Evolutionary conservation across 2,888 invertebrate genomes (phyloP).

Genomic region (Augiades crinisus): DNA sequence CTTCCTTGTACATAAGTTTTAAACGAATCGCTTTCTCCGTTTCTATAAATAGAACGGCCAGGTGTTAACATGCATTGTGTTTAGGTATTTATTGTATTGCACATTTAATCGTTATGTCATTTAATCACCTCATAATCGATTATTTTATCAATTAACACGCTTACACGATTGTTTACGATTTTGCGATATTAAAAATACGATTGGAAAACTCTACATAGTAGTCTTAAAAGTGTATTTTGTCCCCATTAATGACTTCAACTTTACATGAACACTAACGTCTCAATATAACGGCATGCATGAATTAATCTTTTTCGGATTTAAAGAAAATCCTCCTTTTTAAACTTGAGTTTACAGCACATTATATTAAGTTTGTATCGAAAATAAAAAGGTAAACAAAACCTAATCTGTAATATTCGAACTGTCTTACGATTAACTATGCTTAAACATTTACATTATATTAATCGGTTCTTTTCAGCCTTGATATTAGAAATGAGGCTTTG

Average conservation of each 20-base stretch:
- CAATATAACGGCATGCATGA: too few species aligned
- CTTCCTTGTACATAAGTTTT: slow-evolving; percentile 28
- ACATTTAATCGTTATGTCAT: slow-evolving; percentile 46
- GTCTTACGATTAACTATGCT: neutral
- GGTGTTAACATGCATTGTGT: slow-evolving; percentile 43
- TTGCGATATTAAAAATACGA: too few species aligned
- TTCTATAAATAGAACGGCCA: slow-evolving; percentile 51
- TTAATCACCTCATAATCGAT: neutral
- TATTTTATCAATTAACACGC: neutral
- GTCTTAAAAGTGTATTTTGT: too few species aligned
- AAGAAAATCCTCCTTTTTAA: too few species aligned
- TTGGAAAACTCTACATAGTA: too few species aligned
- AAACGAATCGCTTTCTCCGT: slow-evolving; percentile 35
- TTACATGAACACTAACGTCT: too few species aligned
- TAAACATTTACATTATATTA: neutral
- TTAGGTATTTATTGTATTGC: slow-evolving; percentile 32
- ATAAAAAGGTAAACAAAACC: neutral
- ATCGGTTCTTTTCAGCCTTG: slow-evolving; percentile 9
- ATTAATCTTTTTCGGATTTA: too few species aligned
- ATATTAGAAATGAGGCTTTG: slow-evolving; percentile 12
- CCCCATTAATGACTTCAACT: too few species aligned
- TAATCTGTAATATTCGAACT: neutral
- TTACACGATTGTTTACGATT: slow-evolving; percentile 4
- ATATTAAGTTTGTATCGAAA: too few species aligned
- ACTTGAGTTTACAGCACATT: too few species aligned